Conservation (phyloP, 2,113 vertebrate genomes). For the Micronycteris hirsuta region DNA sequence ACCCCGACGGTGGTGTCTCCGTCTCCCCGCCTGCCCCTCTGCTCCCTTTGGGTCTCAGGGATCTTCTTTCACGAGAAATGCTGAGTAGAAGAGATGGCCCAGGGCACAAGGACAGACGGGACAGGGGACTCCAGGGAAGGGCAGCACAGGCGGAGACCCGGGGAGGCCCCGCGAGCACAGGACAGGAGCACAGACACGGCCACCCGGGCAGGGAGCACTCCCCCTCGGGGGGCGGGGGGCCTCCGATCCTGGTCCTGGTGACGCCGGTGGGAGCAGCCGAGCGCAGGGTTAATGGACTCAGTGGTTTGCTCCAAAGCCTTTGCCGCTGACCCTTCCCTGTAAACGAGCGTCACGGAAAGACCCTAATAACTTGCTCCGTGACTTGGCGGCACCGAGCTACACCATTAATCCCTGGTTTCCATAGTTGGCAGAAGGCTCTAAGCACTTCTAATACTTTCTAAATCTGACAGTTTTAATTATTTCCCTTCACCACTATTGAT, state of each 20-base stretch:
- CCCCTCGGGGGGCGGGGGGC: no score
- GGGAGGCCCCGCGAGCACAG: no score
- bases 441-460: conserved; percentile 42
- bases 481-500: conserved; percentile 56
- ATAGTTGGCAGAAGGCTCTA: conserved; percentile 53
- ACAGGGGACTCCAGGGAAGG: accelerated
- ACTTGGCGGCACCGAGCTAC: neutral
- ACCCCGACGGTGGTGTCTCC: accelerated
- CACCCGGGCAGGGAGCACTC: no score
- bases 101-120: no score
- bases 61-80: neutral
- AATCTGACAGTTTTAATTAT: conserved; percentile 68
- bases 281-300: neutral
- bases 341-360: neutral
- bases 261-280: accelerated
- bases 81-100: accelerated
- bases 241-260: accelerated
- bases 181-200: no score
- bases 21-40: neutral
- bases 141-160: neutral
- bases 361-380: neutral
- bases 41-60: neutral
- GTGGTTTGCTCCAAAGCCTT: neutral
- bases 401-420: conserved; percentile 54
- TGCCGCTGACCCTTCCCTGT: neutral